Evolutionary conservation across 2,797 vertebrate species (phyloP).

Genomic region (Acanthurus leucopareius): DNA sequence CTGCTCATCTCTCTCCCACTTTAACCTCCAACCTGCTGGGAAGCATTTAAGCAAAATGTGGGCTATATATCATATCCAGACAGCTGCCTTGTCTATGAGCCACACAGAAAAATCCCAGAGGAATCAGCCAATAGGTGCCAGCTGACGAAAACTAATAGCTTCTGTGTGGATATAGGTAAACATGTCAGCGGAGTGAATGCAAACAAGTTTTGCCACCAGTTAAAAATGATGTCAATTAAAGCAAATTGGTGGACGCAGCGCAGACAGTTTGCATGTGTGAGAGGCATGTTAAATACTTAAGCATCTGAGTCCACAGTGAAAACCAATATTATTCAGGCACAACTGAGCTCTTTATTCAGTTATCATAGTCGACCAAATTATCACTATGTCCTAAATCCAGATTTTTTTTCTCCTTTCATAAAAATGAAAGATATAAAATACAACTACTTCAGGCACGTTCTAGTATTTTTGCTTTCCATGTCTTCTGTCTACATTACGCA

Average conservation of each 20-base stretch:
- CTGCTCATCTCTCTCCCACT: conserved; percentile 41
- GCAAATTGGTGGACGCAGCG: conserved; percentile 2
- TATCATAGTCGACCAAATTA: not conserved
- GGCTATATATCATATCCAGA: conserved; percentile 26
- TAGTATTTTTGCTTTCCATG: not conserved
- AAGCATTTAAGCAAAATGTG: conserved; percentile 29
- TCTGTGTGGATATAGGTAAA: conserved; percentile 8
- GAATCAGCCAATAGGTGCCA: not conserved
- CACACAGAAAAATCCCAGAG: not conserved
- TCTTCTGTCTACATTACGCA: not conserved
- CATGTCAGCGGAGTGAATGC: conserved; percentile 21
- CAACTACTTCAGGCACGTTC: not conserved
- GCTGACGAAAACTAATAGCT: conserved; percentile 15
- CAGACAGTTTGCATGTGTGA: not conserved
- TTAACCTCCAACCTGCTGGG: conserved; percentile 42
- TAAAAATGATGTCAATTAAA: conserved; percentile 24
- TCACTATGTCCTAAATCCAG: not conserved
- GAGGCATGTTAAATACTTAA: conserved; percentile 11
- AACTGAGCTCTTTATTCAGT: not conserved
- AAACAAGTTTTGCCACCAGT: conserved; percentile 36
- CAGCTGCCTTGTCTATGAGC: conserved; percentile 16
- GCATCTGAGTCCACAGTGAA: not conserved
- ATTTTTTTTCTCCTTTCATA: not conserved
- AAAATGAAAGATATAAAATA: not conserved
- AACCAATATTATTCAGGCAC: not conserved